A percentile compares a stretch with the other conserved stretches of the same genome.
Conservation (phyloP, 2,113 vertebrate species). For the Archilochus colubris region DNA sequence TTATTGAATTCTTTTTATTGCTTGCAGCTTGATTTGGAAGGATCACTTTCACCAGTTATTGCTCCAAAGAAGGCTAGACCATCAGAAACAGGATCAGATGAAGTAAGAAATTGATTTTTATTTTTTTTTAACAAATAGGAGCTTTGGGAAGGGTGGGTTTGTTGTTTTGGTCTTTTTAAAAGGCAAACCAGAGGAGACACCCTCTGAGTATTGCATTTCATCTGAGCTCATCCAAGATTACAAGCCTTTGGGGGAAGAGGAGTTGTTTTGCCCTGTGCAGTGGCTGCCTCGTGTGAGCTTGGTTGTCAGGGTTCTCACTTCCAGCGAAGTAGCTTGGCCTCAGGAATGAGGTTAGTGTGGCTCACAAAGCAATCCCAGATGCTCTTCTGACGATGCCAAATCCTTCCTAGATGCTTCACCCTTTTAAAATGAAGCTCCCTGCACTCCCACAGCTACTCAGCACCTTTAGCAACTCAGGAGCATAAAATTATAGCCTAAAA, state of each 20-base stretch:
- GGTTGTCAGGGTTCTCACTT: not conserved
- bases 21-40: constrained; percentile 93
- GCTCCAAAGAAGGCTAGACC: constrained; percentile 96
- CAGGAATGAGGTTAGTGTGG: not conserved
- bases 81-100: constrained; percentile 93
- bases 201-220: not conserved
- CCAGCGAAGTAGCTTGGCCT: not conserved
- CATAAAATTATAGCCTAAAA: not conserved
- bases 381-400: not conserved
- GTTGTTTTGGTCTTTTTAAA: not conserved
- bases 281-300: not conserved
- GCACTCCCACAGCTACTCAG: not conserved
- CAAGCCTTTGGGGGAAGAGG: not conserved
- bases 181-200: not conserved
- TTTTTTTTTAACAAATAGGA: not conserved
- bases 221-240: not conserved
- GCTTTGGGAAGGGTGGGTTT: not conserved
- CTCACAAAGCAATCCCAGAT: not conserved
- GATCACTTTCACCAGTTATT: constrained; percentile 96
- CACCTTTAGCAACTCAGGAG: not conserved
- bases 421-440: not conserved
- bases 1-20: not conserved
- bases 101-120: constrained; percentile 76
- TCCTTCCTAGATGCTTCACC: not conserved
- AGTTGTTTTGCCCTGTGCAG: not conserved